Evolutionary conservation across 1,140 invertebrate genomes (phyloP).

Genomic region (Holcopasites calliopsidis): DNA sequence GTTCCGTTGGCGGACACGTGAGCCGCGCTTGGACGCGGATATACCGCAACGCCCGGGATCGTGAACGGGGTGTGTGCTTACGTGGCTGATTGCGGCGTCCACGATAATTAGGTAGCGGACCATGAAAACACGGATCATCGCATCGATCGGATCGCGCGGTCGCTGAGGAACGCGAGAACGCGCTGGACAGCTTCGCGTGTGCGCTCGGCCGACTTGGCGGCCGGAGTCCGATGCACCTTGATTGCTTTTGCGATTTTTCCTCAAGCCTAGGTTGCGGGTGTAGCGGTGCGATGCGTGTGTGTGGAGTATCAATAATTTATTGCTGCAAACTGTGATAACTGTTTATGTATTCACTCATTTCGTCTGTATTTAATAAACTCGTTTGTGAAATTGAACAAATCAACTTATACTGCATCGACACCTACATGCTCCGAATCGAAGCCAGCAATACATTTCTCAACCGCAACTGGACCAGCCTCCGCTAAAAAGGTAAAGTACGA

Average conservation of each 20-base stretch:
- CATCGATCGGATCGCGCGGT: slow-evolving; percentile 8
- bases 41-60: slow-evolving; percentile 42
- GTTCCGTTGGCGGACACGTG: slow-evolving; percentile 35
- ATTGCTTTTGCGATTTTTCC: neutral
- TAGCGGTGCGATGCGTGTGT: too few relatives aligned
- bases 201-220: neutral
- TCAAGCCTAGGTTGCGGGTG: neutral
- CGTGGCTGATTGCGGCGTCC: slow-evolving; percentile 57
- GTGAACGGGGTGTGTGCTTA: slow-evolving; percentile 47
- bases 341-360: too few relatives aligned
- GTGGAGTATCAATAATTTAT: too few relatives aligned
- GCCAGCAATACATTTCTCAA: neutral
- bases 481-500: neutral
- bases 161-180: neutral
- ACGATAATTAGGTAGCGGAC: slow-evolving; percentile 50
- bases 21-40: slow-evolving; percentile 12
- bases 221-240: neutral
- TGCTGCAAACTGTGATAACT: too few relatives aligned
- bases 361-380: too few relatives aligned
- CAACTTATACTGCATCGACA: too few relatives aligned
- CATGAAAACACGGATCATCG: slow-evolving; percentile 29
- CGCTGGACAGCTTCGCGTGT: neutral
- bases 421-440: neutral
- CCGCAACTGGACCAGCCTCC: neutral
- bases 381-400: too few relatives aligned